phyloP scores from a whole-genome alignment of 2,888 invertebrate genomes.

The Drosophila peninsularis region DNA sequence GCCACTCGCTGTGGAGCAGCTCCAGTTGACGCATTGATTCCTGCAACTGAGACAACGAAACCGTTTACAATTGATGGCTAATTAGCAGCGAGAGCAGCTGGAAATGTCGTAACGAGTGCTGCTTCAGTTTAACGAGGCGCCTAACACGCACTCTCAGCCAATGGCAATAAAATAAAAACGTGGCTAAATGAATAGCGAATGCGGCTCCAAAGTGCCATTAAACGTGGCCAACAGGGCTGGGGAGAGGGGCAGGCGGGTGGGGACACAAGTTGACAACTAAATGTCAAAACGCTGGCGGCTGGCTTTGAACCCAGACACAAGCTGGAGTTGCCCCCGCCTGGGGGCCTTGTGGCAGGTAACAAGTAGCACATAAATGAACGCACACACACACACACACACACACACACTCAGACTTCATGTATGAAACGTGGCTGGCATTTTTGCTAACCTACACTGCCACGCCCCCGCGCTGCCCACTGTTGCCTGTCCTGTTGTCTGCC shows the following conservation, averaged over 20 bases:
- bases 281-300: conserved; percentile 43
- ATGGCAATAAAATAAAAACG: conserved; percentile 31
- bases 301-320: conserved; percentile 44
- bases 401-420: conserved; percentile 42
- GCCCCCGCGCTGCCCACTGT: background rate
- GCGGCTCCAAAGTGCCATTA: conserved; percentile 46
- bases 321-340: conserved; percentile 14
- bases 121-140: conserved; percentile 29
- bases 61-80: conserved; percentile 44
- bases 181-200: conserved; percentile 51
- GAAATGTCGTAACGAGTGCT: conserved; percentile 31
- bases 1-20: conserved; percentile 40
- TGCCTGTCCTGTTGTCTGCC: conserved; percentile 45
- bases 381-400: conserved; percentile 30
- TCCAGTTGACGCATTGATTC: conserved; percentile 68
- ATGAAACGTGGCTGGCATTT: conserved; percentile 44
- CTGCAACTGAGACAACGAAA: conserved; percentile 49
- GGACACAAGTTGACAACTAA: conserved; percentile 37
- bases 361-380: conserved; percentile 73
- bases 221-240: conserved; percentile 29
- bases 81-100: conserved; percentile 46
- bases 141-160: conserved; percentile 37
- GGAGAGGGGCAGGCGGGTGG: background rate
- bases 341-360: conserved; percentile 63
- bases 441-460: conserved; percentile 3